Evolutionary conservation across 2,888 invertebrate genomes (phyloP).

Genomic region (Scaptomyza reducta): DNA sequence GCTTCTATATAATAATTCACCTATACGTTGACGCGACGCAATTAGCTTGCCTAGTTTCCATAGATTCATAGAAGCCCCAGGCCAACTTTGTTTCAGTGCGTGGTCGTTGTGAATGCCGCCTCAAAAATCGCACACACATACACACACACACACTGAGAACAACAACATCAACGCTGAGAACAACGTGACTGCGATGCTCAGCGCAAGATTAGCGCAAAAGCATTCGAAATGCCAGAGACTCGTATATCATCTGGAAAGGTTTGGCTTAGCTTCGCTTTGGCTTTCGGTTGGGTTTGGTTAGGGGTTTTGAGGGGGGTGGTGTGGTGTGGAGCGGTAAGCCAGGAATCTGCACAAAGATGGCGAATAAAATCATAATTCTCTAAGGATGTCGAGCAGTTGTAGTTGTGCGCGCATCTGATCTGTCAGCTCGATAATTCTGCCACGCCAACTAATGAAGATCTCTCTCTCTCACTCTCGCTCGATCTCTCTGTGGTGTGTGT

Average conservation of each 20-base stretch:
- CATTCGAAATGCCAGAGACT: conserved; percentile 36
- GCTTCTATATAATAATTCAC: conserved; percentile 79
- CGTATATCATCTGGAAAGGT: conserved; percentile 47
- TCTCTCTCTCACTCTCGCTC: conserved; percentile 14
- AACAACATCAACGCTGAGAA: conserved; percentile 14
- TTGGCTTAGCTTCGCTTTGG: background rate
- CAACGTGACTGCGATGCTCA: conserved; percentile 81
- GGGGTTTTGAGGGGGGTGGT: background rate
- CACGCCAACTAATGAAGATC: conserved; percentile 67
- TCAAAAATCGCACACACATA: conserved; percentile 42
- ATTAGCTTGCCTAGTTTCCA: conserved; percentile 68
- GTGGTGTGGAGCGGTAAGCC: background rate
- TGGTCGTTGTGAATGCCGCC: conserved; percentile 53
- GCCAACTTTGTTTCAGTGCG: conserved; percentile 36
- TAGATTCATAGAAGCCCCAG: conserved; percentile 63
- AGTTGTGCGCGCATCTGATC: conserved; percentile 30
- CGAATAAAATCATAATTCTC: conserved; percentile 56
- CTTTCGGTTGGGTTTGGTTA: no score
- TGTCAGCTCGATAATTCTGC: conserved; percentile 41
- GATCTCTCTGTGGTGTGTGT: background rate
- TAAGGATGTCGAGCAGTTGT: conserved; percentile 54
- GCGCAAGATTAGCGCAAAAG: conserved; percentile 69
- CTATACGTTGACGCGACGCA: conserved; percentile 73
- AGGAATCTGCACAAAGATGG: conserved; percentile 41
- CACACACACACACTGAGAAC: conserved; percentile 18